Percentiles rank a stretch among this genome's conserved stretches.
phyloP scores from a whole-genome alignment of 2,797 vertebrate species.

The Sciurus vulgaris region DNA sequence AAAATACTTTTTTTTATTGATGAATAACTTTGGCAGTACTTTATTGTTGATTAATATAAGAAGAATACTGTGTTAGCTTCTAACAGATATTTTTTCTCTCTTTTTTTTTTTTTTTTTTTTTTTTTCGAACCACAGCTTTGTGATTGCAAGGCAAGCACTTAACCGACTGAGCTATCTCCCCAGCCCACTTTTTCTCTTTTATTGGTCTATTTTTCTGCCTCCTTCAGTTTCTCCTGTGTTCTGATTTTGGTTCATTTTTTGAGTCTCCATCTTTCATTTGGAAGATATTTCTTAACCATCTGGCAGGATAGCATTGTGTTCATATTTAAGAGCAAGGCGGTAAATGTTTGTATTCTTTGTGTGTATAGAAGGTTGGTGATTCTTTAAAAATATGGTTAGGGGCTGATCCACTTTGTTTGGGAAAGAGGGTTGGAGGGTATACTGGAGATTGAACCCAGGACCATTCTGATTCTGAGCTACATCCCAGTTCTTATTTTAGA shows the following conservation, averaged over 20 bases:
- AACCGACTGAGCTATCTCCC: too few relatives aligned
- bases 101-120: too few relatives aligned
- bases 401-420: neutral
- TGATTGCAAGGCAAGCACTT: too few relatives aligned
- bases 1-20: conserved; percentile 8
- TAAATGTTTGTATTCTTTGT: neutral
- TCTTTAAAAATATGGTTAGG: neutral
- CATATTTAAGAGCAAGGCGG: neutral
- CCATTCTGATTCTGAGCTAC: too few relatives aligned
- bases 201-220: neutral
- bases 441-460: too few relatives aligned
- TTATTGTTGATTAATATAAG: neutral
- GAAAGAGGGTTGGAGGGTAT: too few relatives aligned
- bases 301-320: neutral
- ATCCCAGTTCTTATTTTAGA: too few relatives aligned
- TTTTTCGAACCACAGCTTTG: too few relatives aligned
- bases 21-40: neutral
- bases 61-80: neutral
- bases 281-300: neutral
- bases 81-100: neutral
- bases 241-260: neutral
- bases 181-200: neutral
- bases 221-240: neutral
- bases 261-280: neutral
- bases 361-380: neutral